Evolutionary conservation across 2,113 vertebrate genomes (phyloP).

Genomic region (Gymnocephalus cernua): DNA sequence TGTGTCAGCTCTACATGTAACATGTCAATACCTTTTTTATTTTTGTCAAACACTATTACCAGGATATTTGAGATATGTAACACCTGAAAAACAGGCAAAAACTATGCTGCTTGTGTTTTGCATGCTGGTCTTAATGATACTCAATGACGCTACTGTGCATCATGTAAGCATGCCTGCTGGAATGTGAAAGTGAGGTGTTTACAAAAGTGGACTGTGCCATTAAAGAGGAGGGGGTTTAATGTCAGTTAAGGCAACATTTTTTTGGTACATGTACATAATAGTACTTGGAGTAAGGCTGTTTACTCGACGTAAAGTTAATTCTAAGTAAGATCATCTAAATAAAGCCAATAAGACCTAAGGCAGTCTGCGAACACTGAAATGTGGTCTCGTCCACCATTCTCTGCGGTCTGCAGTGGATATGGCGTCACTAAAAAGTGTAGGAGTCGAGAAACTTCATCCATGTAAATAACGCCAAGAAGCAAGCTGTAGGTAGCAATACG

Average conservation of each 20-base stretch:
- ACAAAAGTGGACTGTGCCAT: constrained; percentile 75
- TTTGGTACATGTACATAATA: neutral
- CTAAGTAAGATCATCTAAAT: neutral
- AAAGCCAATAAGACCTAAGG: neutral
- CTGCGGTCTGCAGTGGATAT: constrained; percentile 79
- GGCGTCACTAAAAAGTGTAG: constrained; percentile 79
- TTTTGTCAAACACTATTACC: neutral
- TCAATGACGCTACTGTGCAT: neutral
- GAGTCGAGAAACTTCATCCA: constrained; percentile 83
- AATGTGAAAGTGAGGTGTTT: constrained; percentile 73
- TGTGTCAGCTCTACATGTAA: neutral
- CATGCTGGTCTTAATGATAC: neutral
- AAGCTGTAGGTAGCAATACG: neutral
- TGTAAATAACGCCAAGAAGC: constrained; percentile 72
- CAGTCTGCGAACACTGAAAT: neutral
- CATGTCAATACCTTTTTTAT: neutral
- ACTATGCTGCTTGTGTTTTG: neutral
- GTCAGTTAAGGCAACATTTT: neutral
- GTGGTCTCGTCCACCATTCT: constrained; percentile 67
- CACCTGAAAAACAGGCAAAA: neutral
- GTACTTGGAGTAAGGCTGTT: accelerated
- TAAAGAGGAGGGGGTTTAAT: neutral
- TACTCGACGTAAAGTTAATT: neutral
- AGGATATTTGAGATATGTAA: neutral
- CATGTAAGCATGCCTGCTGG: constrained; percentile 28